phyloP scores from a whole-genome alignment of 2,888 invertebrate species.

The Galerucella calmariensis region DNA sequence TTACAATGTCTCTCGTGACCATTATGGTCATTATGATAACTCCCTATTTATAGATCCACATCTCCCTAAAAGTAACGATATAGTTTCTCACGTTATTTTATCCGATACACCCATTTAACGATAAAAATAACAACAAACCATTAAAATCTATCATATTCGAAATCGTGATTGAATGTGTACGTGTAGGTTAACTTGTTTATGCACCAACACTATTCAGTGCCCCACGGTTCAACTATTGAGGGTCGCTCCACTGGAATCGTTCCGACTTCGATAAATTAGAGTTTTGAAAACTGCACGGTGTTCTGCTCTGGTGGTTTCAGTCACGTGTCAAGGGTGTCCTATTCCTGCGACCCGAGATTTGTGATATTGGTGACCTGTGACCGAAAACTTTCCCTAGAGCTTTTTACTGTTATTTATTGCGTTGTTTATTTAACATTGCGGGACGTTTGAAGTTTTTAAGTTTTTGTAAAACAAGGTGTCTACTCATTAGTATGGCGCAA shows the following conservation, averaged over 20 bases:
- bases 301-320: constrained; percentile 37
- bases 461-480: no score
- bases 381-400: constrained; percentile 17
- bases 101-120: constrained; percentile 23
- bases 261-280: constrained; percentile 51
- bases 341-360: constrained; percentile 13
- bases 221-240: constrained; percentile 34
- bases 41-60: background rate
- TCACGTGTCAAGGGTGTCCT: constrained; percentile 40
- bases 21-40: background rate
- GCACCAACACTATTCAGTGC: constrained; percentile 36
- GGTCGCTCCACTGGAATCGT: constrained; percentile 46
- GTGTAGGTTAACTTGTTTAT: constrained; percentile 39
- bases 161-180: constrained; percentile 43
- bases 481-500: no score
- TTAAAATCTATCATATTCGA: constrained; percentile 48
- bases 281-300: constrained; percentile 40
- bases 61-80: background rate
- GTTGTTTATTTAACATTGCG: background rate
- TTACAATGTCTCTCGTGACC: background rate
- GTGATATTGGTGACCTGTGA: constrained; percentile 17
- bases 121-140: constrained; percentile 50
- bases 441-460: background rate
- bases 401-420: background rate
- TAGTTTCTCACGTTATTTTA: constrained; percentile 41